A percentile compares a stretch with the other conserved stretches of the same genome.
These are phyloP conservation scores for Diachrysia chrysitis DNA, from an alignment of 2,888 invertebrate species.

Conservation along the genomic window DNA sequence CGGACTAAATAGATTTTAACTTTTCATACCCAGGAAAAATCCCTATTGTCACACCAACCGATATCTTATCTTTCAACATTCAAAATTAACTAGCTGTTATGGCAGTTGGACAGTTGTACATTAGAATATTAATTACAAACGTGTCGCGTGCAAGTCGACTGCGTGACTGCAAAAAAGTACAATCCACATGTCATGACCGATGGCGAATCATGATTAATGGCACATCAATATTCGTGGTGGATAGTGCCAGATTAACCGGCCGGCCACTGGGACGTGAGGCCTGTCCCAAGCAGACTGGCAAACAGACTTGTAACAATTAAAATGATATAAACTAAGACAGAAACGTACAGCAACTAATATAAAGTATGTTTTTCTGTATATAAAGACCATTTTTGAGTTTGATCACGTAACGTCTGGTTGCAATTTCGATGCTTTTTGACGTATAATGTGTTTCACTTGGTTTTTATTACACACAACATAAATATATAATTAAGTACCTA, in stretches of 20 bases:
- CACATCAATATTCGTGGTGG: constrained; percentile 79
- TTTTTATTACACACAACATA: constrained; percentile 10
- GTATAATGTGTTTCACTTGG: constrained; percentile 25
- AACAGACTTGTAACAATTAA: constrained; percentile 51
- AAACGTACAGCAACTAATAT: constrained; percentile 24
- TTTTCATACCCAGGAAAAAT: no score
- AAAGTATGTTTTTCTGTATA: constrained; percentile 33
- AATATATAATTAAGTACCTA: background rate
- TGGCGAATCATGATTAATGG: constrained; percentile 72
- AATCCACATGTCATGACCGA: constrained; percentile 43
- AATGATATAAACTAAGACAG: constrained; percentile 52
- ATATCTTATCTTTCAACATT: background rate
- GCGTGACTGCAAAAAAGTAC: constrained; percentile 35
- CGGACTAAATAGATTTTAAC: no score
- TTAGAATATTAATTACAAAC: constrained; percentile 31
- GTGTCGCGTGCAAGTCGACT: constrained; percentile 26
- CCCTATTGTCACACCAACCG: background rate
- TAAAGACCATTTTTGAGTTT: constrained; percentile 21
- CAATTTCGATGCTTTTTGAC: constrained; percentile 21
- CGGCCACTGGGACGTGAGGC: constrained; percentile 66
- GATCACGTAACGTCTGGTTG: constrained; percentile 21
- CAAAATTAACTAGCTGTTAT: background rate
- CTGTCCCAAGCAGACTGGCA: constrained; percentile 52
- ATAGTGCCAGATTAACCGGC: constrained; percentile 73
- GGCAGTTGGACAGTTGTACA: background rate